Percentiles rank a stretch among this genome's conserved stretches.
Conservation (phyloP, 1,140 invertebrate species). For the Zeugodacus cucurbitae region DNA sequence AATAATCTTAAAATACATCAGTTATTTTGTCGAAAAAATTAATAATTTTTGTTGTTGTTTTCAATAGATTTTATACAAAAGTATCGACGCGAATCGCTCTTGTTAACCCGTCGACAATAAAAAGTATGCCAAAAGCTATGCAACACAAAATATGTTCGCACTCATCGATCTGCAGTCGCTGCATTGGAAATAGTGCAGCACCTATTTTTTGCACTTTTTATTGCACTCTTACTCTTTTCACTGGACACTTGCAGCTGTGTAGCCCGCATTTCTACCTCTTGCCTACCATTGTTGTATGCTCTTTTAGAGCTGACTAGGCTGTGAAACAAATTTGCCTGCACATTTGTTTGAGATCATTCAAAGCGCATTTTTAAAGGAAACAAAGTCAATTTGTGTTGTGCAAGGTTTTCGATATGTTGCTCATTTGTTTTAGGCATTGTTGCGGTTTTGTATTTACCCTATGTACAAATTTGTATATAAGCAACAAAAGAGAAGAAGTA, state of each 20-base stretch:
- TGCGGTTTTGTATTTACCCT: not conserved
- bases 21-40: not conserved
- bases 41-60: not conserved
- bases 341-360: conserved; percentile 4
- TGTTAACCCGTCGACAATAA: not conserved
- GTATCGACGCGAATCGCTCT: not conserved
- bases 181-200: not conserved
- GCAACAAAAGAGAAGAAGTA: no score
- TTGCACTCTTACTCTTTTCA: no score
- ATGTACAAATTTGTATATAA: no score
- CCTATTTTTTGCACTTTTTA: not conserved
- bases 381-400: not conserved
- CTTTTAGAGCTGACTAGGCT: not conserved
- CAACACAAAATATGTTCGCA: not conserved
- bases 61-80: not conserved
- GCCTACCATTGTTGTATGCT: not conserved
- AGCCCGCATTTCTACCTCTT: not conserved
- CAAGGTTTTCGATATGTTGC: not conserved
- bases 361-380: not conserved
- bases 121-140: conserved; percentile 18
- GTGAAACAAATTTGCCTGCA: not conserved
- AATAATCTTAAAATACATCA: no score
- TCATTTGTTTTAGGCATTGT: not conserved
- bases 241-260: not conserved
- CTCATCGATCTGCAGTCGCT: not conserved